Evolutionary conservation across 2,888 invertebrate genomes (phyloP), one percentile per base, ranked within the genome.

Genomic region (Aphelenchoides bicaudatus): DNA sequence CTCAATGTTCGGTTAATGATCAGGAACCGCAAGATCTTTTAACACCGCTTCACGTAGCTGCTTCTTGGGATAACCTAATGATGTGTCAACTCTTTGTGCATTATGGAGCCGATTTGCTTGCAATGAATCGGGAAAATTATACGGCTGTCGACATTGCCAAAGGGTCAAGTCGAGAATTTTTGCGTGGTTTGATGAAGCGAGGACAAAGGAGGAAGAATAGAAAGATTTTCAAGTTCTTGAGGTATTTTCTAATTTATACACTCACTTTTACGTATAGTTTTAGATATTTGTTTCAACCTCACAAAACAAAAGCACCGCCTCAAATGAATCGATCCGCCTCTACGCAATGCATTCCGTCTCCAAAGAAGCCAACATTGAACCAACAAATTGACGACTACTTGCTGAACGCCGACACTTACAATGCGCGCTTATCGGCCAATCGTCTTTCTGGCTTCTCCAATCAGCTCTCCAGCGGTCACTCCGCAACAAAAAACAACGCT

Each of bases 11-110:
- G 21, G 65, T 56, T 13, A 53, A 62, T 39, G 53, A 55, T 19
- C 54, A 58, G 5, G 62, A 66, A 37, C 48, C 57, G 8, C 53
- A 43, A 10, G 61, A 71, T 16, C 66, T 67, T 29, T 53, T 69
- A 27, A 70, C 74, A 2, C 70, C 73, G 1, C 62, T 74, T 19
- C 74, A 74, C 50, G 67, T 71, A 23, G 72, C 74, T 1, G 68
- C 71, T 16, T 61, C 61, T n/a, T 67, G 67, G 60, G 72, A 71
- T 56, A 73, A 74, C 46, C 61, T 74, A 49, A 69, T 67, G 0
- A 71, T 74, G 67, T 67, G 68, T 58, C 73, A 74, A 46, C 49
- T 74, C 29, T 47, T 72, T 4, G 25, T 61, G 23, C 68, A 68
- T 46, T 74, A 70, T 50, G 73, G 73, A 23, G 70, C 70, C 4